Percentiles rank a stretch among this genome's conserved stretches.
phyloP scores from a whole-genome alignment of 2,888 invertebrate species.

The Marasmarcha lunaedactyla region DNA sequence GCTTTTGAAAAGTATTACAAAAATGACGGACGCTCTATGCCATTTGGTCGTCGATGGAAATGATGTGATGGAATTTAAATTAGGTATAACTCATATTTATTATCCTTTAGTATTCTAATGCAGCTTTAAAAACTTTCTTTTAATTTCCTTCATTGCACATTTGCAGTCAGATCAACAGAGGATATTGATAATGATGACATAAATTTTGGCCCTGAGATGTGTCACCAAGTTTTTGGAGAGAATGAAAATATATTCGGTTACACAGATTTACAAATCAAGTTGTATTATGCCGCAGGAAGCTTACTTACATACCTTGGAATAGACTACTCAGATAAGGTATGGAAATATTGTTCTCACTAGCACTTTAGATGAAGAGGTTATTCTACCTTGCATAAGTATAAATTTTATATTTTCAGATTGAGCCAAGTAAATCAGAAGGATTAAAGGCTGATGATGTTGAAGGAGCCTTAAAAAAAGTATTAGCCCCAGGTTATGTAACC shows the following conservation, averaged over 20 bases:
- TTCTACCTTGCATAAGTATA: no score
- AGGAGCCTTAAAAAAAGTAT: slow-evolving; percentile 74
- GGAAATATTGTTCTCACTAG: background rate
- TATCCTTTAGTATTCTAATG: background rate
- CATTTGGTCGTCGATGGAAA: slow-evolving; percentile 69
- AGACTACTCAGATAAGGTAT: slow-evolving; percentile 76
- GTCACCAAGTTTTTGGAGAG: slow-evolving; percentile 93
- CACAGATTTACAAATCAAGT: slow-evolving; percentile 80
- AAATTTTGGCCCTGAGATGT: slow-evolving; percentile 85
- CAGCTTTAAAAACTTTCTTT: background rate
- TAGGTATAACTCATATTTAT: slow-evolving; percentile 35
- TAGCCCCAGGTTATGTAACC: slow-evolving; percentile 77
- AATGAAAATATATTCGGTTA: slow-evolving; percentile 96
- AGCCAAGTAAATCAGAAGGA: slow-evolving; percentile 66
- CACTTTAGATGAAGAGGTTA: no score
- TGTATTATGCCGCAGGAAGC: slow-evolving; percentile 86
- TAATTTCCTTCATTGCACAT: background rate
- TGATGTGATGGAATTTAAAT: slow-evolving; percentile 67
- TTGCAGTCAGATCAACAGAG: slow-evolving; percentile 67
- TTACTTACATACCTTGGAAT: slow-evolving; percentile 85
- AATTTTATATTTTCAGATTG: slow-evolving; percentile 55
- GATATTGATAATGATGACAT: slow-evolving; percentile 76
- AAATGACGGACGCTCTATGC: slow-evolving; percentile 59
- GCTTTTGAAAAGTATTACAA: slow-evolving; percentile 14
- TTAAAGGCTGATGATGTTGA: slow-evolving; percentile 82